A percentile compares a stretch with the other conserved stretches of the same genome.
Conservation (phyloP, 2,113 vertebrate genomes). For the Nipponia nippon region DNA sequence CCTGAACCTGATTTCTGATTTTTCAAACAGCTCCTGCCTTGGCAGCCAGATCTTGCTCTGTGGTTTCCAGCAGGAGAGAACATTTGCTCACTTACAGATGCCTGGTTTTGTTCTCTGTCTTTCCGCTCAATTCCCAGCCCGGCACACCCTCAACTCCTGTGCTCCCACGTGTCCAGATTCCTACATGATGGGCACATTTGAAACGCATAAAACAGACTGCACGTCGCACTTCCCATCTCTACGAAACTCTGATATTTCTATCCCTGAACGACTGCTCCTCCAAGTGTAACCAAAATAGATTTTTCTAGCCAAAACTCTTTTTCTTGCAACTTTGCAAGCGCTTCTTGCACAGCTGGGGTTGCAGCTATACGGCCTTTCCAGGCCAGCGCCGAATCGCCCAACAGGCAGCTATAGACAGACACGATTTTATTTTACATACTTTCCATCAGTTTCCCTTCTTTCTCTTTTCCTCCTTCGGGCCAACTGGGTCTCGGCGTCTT, state of each 20-base stretch:
- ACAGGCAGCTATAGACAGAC: not conserved
- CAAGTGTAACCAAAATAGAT: not conserved
- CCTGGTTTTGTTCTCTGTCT: not conserved
- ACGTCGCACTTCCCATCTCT: not conserved
- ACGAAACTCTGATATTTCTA: not conserved
- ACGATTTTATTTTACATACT: not conserved
- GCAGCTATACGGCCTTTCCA: not conserved
- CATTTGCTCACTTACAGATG: conserved; percentile 22
- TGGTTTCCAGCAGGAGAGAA: not conserved
- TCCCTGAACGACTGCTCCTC: not conserved
- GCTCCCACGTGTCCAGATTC: not conserved
- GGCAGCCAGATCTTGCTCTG: not conserved
- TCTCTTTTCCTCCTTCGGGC: not conserved
- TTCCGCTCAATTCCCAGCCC: not conserved
- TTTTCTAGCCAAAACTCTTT: not conserved
- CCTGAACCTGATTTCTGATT: not conserved
- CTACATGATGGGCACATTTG: not conserved
- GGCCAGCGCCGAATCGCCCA: not conserved
- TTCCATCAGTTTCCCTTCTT: not conserved
- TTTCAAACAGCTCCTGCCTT: not conserved
- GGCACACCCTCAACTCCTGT: not conserved
- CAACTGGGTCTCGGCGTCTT: not conserved
- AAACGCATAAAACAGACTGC: not conserved
- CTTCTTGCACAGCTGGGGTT: not conserved
- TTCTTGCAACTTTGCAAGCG: not conserved